Conservation (phyloP, 2,797 vertebrate species). For the Brotula barbata region DNA sequence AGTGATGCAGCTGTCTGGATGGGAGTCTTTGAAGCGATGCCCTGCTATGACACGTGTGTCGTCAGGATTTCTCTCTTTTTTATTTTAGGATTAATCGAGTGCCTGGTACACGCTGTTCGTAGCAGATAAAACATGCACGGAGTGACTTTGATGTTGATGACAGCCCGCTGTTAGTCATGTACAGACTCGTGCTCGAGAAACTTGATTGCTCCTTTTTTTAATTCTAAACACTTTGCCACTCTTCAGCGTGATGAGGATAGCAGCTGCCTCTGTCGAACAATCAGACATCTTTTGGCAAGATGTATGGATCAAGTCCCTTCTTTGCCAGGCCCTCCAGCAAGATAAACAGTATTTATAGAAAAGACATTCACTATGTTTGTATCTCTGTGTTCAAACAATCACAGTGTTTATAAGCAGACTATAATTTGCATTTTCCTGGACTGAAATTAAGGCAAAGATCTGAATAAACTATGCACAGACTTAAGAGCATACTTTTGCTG, state of each 20-base stretch:
- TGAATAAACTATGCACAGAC: too few relatives aligned
- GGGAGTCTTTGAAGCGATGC: slow-evolving; percentile 33
- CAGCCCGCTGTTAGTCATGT: slow-evolving; percentile 48
- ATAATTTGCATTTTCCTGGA: too few relatives aligned
- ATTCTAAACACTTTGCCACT: slow-evolving; percentile 40
- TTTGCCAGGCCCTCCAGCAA: background rate
- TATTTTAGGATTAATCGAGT: slow-evolving; percentile 45
- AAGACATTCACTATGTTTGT: too few relatives aligned
- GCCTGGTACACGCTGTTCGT: slow-evolving; percentile 53
- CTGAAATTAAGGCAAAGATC: too few relatives aligned
- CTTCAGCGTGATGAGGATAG: slow-evolving; percentile 11
- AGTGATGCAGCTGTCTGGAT: slow-evolving; percentile 25
- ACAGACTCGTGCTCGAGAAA: slow-evolving; percentile 50
- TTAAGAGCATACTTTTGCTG: too few relatives aligned
- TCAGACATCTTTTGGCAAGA: slow-evolving; percentile 8
- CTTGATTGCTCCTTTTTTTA: slow-evolving; percentile 31
- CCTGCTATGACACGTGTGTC: slow-evolving; percentile 30
- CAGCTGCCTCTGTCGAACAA: slow-evolving; percentile 11
- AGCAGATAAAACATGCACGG: slow-evolving; percentile 53
- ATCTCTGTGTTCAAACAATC: too few relatives aligned
- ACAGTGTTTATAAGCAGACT: too few relatives aligned
- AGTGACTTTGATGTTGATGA: slow-evolving; percentile 52
- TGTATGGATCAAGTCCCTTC: slow-evolving; percentile 4
- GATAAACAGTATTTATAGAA: background rate
- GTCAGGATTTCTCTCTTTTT: slow-evolving; percentile 40